A percentile compares a stretch with the other conserved stretches of the same genome.
These are phyloP conservation scores for Telmatochromis bifrenatus DNA, from an alignment of 2,113 vertebrate species.

Conservation along the genomic window DNA sequence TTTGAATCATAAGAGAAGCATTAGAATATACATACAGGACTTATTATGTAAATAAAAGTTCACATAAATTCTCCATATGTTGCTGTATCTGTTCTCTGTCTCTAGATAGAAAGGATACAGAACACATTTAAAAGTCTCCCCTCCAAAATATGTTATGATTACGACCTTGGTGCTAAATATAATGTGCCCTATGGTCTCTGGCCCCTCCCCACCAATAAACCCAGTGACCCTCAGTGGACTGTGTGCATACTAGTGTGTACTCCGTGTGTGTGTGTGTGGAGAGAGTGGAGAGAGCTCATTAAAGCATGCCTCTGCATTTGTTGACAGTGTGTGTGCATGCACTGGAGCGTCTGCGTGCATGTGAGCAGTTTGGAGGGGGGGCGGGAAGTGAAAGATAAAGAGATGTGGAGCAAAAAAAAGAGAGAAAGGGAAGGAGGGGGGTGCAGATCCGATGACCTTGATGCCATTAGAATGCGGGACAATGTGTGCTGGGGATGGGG, in stretches of 20 bases:
- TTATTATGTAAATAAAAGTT: background rate
- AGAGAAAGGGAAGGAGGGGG: background rate
- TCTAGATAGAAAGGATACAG: background rate
- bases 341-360: background rate
- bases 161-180: background rate
- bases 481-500: background rate
- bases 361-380: background rate
- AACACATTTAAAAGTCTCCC: background rate
- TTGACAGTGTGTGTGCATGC: background rate
- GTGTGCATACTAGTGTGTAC: slow-evolving; percentile 7
- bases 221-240: slow-evolving; percentile 53
- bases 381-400: background rate
- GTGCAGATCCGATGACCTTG: slow-evolving; percentile 62
- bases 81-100: background rate
- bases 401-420: background rate
- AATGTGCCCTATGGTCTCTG: slow-evolving; percentile 3
- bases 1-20: background rate
- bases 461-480: slow-evolving; percentile 50
- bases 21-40: background rate
- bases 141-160: background rate
- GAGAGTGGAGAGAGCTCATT: background rate
- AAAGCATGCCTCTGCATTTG: slow-evolving; percentile 1
- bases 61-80: background rate
- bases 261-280: background rate
- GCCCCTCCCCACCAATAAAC: slow-evolving; percentile 58